phyloP scores from a whole-genome alignment of 2,113 vertebrate genomes.

The Proteles cristata region DNA sequence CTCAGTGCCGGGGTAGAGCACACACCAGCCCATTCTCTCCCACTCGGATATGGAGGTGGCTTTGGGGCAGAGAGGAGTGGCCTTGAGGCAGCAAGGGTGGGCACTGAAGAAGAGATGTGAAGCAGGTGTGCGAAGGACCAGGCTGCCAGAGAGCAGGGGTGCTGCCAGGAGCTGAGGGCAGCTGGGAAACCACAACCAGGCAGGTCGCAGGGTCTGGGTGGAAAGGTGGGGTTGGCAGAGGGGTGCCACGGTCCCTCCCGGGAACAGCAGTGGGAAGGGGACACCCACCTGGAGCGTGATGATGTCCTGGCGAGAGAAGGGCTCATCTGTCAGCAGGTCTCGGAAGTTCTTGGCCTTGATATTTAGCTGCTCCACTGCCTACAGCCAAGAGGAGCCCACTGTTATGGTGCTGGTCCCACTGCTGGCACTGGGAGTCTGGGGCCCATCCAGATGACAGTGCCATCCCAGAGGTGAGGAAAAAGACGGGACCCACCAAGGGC shows the following conservation, averaged over 20 bases:
- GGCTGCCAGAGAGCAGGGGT: too few species aligned
- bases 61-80: background rate
- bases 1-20: background rate
- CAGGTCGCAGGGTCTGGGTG: background rate
- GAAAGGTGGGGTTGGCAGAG: background rate
- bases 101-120: rapidly evolving
- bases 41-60: background rate
- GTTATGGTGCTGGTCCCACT: rapidly evolving
- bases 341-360: conserved; percentile 96
- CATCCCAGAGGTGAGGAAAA: background rate
- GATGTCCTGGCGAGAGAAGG: conserved; percentile 95
- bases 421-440: background rate
- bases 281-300: conserved; percentile 92
- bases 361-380: conserved; percentile 97
- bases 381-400: background rate
- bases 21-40: background rate
- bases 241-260: background rate
- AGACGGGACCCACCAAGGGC: background rate
- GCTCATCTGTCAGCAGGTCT: conserved; percentile 95
- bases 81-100: background rate
- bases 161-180: background rate
- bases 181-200: background rate
- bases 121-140: rapidly evolving
- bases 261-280: background rate
- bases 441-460: rapidly evolving